Percentiles rank a stretch among this genome's conserved stretches.
Conservation (phyloP, 2,113 vertebrate species). For the Grallaria varia region DNA sequence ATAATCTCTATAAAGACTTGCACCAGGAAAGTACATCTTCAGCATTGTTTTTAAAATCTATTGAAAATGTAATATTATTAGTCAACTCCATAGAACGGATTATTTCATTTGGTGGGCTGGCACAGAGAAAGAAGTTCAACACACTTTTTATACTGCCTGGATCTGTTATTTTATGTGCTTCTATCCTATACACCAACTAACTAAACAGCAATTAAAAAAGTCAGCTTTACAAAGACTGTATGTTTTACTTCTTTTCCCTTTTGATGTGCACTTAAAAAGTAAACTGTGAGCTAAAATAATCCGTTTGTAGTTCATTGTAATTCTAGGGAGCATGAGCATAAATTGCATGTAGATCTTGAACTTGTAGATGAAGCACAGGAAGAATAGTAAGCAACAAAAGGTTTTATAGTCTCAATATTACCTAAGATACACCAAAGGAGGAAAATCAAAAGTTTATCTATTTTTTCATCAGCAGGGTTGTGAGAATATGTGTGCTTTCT, state of each 20-base stretch:
- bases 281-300: not conserved
- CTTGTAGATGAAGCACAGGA: not conserved
- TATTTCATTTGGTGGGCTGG: not conserved
- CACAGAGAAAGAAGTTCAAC: not conserved
- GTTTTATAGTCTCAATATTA: not conserved
- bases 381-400: not conserved
- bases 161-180: not conserved
- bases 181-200: not conserved
- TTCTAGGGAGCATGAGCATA: not conserved
- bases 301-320: no score
- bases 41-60: not conserved
- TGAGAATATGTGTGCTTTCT: fast-evolving
- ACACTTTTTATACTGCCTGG: not conserved
- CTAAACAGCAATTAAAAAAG: not conserved
- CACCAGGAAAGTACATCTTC: not conserved
- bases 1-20: not conserved
- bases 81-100: not conserved
- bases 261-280: not conserved
- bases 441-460: not conserved
- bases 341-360: not conserved
- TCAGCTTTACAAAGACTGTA: not conserved
- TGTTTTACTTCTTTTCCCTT: not conserved
- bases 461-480: not conserved
- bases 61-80: not conserved
- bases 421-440: not conserved